Conservation (phyloP, 1,140 invertebrate species). For the Zaprionus capensis region DNA sequence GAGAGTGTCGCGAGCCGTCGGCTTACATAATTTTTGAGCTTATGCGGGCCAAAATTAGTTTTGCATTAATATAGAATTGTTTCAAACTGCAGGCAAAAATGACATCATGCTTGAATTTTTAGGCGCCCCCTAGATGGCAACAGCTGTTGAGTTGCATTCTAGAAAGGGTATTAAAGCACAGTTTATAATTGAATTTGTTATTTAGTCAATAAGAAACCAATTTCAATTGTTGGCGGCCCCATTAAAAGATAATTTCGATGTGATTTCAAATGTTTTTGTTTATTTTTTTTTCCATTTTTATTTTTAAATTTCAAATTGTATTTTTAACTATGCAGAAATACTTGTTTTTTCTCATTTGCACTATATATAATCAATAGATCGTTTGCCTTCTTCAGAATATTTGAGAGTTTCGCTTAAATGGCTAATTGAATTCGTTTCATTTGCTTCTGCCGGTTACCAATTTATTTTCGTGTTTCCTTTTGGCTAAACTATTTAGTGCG, state of each 20-base stretch:
- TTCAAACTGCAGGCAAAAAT: slow-evolving; percentile 49
- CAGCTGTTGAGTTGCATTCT: slow-evolving; percentile 3
- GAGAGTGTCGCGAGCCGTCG: slow-evolving; percentile 19
- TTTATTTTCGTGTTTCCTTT: slow-evolving; percentile 51
- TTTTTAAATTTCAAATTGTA: slow-evolving; percentile 54
- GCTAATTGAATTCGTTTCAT: slow-evolving; percentile 53
- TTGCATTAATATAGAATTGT: slow-evolving; percentile 29
- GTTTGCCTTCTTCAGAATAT: slow-evolving; percentile 48
- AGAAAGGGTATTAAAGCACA: not conserved
- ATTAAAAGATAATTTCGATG: slow-evolving; percentile 3
- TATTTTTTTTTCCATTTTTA: slow-evolving; percentile 35
- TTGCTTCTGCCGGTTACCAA: slow-evolving; percentile 14
- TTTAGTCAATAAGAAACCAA: not conserved
- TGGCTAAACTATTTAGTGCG: slow-evolving; percentile 76
- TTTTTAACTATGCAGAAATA: slow-evolving; percentile 51
- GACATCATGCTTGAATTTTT: slow-evolving; percentile 60
- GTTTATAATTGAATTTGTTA: not conserved
- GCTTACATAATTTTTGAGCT: slow-evolving; percentile 63
- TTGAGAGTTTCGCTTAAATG: slow-evolving; percentile 53
- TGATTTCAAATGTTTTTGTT: slow-evolving; percentile 50
- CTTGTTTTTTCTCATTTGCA: slow-evolving; percentile 28
- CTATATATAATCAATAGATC: slow-evolving; percentile 38
- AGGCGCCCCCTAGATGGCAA: slow-evolving; percentile 1
- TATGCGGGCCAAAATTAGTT: slow-evolving; percentile 44
- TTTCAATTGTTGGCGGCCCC: not conserved